Conservation (phyloP, 2,113 vertebrate species). For the Hepsetus odoe region DNA sequence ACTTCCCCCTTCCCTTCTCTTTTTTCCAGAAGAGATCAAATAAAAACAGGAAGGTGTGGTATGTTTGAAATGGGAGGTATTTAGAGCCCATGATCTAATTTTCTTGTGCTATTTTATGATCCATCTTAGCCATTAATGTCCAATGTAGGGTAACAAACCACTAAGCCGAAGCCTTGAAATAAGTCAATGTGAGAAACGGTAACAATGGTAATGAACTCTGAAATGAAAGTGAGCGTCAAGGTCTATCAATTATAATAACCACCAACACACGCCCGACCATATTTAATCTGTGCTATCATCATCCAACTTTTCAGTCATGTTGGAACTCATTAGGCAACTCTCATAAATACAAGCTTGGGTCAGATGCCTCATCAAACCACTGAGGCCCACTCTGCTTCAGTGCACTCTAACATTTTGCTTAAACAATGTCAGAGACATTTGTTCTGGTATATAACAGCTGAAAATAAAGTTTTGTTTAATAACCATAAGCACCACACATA, state of each 20-base stretch:
- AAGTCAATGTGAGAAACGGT: conserved; percentile 27
- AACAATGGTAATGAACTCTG: conserved; percentile 54
- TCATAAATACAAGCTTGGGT: conserved; percentile 40
- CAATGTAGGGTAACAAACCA: conserved; percentile 12
- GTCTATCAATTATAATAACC: conserved; percentile 53
- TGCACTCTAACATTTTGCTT: conserved; percentile 34
- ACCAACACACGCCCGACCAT: conserved; percentile 1
- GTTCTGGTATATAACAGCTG: not conserved
- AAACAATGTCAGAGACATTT: conserved; percentile 4
- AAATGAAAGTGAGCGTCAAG: conserved; percentile 50
- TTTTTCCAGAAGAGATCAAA: conserved; percentile 8
- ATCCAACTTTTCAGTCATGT: conserved; percentile 21
- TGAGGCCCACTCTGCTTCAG: conserved; percentile 11
- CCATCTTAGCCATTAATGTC: conserved; percentile 44
- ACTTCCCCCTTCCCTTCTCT: not conserved
- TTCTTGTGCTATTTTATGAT: conserved; percentile 30
- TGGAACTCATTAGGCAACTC: conserved; percentile 52
- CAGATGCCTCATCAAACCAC: conserved; percentile 37
- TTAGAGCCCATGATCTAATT: conserved; percentile 35
- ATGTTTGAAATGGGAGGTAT: conserved; percentile 21
- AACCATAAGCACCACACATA: no score
- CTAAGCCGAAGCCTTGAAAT: conserved; percentile 33
- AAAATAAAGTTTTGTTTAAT: no score
- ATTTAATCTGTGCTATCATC: conserved; percentile 37
- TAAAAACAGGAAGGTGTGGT: not conserved